Base-by-base conservation (phyloP, 2,797 vertebrate genomes). In the Myotis planiceps region DNA sequence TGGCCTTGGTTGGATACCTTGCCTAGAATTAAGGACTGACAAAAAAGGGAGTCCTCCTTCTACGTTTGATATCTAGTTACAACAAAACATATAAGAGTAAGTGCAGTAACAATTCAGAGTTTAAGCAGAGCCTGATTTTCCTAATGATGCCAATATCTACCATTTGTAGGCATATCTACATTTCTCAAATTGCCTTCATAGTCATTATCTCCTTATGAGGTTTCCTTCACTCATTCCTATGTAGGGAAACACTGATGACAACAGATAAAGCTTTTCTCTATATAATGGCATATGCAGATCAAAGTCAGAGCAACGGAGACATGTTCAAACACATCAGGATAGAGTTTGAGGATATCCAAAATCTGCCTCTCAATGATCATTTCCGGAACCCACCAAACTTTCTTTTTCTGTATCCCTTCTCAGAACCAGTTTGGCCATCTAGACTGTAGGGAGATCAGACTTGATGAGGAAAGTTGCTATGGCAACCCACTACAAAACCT, bases 401-500 rank as follows among this genome's bases (percentile, higher is more conserved):
- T 14, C 58, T 34, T 95, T 39, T 63, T 92, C 65, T 53, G 49
- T 65, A 34, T 79, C 53, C 65, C 82, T 95, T 66, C 51, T 82
- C 86, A 49, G 93, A 96, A 88, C 94, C 87, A 88, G 81, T 96
- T 85, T 88, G 95, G 89, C 92, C 89, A 95, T 89, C 81, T 92
- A 81, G 53, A n/a, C 0, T 9, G 27, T 87, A 85, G 94, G 80
- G 91, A 98, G 93, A 90, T 90, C 65, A 92, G 95, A 79, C 47
- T 63, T 68, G 84, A 96, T 27, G 87, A 94, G 78, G 84, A 51
- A 69, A 71, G 97, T 98, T 96, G 76, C 96, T 80, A 97, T 97
- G 89, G 95, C 39, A 97, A 98, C 97, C 95, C 94, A 96, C 85
- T 76, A 96, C 93, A 92, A 97, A 97, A 96, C 96, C 97, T 97